phyloP scores from a whole-genome alignment of 2,113 vertebrate species.

The Perca flavescens region DNA sequence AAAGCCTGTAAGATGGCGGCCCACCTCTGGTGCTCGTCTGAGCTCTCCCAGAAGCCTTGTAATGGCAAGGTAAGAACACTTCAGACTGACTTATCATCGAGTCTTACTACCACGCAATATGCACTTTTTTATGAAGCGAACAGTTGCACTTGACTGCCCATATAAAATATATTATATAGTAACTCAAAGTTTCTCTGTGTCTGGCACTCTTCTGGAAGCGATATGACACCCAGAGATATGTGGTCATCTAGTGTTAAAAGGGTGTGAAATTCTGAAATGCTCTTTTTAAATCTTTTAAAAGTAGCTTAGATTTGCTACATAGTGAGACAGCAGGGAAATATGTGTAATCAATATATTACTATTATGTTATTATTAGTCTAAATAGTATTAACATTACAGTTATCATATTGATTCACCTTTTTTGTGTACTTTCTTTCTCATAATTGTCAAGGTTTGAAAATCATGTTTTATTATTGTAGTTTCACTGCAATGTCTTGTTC shows the following conservation, averaged over 20 bases:
- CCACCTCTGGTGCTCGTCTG: slow-evolving; percentile 92
- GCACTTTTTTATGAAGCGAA: background rate
- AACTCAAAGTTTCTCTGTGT: background rate
- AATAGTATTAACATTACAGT: background rate
- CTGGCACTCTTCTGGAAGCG: background rate
- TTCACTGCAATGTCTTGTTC: background rate
- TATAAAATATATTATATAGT: background rate
- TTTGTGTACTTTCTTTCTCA: background rate
- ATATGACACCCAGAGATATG: background rate
- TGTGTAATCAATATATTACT: background rate
- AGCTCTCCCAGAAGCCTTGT: slow-evolving; percentile 90
- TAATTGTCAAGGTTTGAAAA: background rate
- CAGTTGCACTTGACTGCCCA: background rate
- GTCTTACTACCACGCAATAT: background rate
- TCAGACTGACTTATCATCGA: background rate
- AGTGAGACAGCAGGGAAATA: background rate
- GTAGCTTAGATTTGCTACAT: background rate
- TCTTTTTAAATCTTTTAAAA: background rate
- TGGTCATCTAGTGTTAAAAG: slow-evolving; percentile 10
- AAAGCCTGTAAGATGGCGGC: slow-evolving; percentile 90
- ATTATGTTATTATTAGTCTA: background rate
- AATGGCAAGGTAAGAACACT: slow-evolving; percentile 85
- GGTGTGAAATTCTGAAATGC: slow-evolving; percentile 1
- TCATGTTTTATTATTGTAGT: background rate
- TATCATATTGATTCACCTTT: background rate